phyloP scores from a whole-genome alignment of 2,797 vertebrate species.

The Enteromius thamalakanensis region DNA sequence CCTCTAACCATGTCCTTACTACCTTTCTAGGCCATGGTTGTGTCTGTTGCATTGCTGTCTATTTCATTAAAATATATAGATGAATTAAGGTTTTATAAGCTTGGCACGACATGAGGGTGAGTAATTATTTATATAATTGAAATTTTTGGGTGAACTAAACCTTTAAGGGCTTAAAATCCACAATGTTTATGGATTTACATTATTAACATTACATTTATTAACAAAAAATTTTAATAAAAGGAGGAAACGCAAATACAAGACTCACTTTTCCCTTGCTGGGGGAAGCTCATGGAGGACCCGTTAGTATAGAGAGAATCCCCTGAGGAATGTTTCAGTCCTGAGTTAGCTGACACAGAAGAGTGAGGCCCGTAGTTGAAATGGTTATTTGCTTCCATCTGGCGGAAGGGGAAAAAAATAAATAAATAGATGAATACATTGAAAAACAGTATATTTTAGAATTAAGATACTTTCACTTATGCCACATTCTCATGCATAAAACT shows the following conservation, averaged over 20 bases:
- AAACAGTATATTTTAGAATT: background rate
- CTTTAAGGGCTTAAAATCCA: background rate
- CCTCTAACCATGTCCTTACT: too few species aligned
- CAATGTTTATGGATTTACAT: background rate
- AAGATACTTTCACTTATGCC: background rate
- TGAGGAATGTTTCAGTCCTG: slow-evolving; percentile 96
- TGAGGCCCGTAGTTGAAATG: slow-evolving; percentile 92
- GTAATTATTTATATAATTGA: too few species aligned
- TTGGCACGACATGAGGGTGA: background rate
- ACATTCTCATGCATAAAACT: background rate
- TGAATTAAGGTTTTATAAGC: background rate
- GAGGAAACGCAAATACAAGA: slow-evolving; percentile 41
- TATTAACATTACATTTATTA: background rate
- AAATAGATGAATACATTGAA: too few species aligned
- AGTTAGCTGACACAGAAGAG: slow-evolving; percentile 86
- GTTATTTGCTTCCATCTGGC: slow-evolving; percentile 96
- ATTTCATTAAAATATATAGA: background rate
- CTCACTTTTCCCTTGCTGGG: slow-evolving; percentile 94
- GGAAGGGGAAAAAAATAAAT: slow-evolving; percentile 7
- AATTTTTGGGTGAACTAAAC: background rate
- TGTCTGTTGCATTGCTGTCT: background rate
- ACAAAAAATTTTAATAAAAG: background rate
- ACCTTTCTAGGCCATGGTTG: too few species aligned
- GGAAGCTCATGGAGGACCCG: slow-evolving; percentile 89
- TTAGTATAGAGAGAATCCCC: slow-evolving; percentile 92